Conservation (phyloP, 2,113 vertebrate species). For the Aegotheles bennettii region DNA sequence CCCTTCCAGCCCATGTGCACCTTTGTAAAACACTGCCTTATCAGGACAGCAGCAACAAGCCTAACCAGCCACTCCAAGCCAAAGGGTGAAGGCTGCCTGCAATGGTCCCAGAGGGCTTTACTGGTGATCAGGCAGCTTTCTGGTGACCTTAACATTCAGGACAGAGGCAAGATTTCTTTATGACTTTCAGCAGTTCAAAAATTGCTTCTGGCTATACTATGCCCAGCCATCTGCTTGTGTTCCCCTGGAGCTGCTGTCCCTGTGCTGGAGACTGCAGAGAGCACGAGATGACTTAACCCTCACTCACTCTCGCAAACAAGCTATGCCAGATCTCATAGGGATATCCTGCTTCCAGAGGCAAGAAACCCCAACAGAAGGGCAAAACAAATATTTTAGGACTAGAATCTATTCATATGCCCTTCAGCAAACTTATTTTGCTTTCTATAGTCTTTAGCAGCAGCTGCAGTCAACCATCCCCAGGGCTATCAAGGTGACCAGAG, state of each 20-base stretch:
- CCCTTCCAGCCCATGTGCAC: background rate
- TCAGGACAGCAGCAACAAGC: background rate
- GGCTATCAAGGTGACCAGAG: background rate
- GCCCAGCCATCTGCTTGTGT: background rate
- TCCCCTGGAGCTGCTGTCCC: background rate
- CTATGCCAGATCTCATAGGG: background rate
- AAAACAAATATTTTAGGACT: background rate
- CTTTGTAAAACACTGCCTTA: background rate
- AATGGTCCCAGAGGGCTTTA: background rate
- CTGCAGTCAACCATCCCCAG: rapidly evolving
- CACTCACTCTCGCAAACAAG: background rate
- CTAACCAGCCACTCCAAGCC: background rate
- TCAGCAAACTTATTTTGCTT: background rate
- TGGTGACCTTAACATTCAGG: background rate
- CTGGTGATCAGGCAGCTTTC: background rate
- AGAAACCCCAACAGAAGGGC: background rate
- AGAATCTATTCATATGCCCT: background rate
- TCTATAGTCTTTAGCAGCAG: background rate
- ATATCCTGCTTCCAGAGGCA: background rate
- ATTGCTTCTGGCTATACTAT: background rate
- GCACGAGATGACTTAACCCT: rapidly evolving
- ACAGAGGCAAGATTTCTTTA: background rate
- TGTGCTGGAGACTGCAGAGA: background rate
- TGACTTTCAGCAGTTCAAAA: background rate
- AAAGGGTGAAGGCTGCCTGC: background rate